Percentiles rank a stretch among this genome's conserved stretches.
Conservation (phyloP, 2,888 invertebrate species). For the Eilema depressum region DNA sequence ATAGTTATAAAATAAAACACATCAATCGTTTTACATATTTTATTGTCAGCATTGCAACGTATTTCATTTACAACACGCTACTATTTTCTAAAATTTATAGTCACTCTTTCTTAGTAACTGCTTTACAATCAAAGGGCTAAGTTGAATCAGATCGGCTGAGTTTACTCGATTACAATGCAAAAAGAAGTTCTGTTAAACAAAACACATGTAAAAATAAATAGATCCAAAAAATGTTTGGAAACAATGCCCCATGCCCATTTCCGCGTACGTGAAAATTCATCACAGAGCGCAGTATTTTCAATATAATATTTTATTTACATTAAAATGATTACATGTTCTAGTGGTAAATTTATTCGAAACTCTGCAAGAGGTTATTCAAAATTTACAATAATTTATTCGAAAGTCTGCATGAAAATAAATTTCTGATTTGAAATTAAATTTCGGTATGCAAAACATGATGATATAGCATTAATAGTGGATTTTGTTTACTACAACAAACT, state of each 20-base stretch:
- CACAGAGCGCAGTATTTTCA: not conserved
- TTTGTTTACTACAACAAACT: not conserved
- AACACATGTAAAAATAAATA: not conserved
- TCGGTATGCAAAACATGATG: not conserved
- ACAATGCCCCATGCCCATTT: not conserved
- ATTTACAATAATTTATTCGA: not conserved
- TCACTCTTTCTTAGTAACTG: not conserved
- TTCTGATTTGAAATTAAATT: no score
- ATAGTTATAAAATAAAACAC: slow-evolving; percentile 22
- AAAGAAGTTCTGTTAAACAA: not conserved
- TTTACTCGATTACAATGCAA: slow-evolving; percentile 1
- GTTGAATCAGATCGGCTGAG: not conserved
- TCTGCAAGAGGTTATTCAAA: not conserved
- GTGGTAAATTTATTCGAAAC: not conserved
- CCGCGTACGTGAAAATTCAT: not conserved
- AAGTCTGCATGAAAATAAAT: no score
- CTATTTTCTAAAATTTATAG: not conserved
- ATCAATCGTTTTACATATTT: slow-evolving; percentile 50
- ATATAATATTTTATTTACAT: not conserved
- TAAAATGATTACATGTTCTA: not conserved
- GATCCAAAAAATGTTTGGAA: not conserved
- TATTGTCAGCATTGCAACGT: slow-evolving; percentile 58
- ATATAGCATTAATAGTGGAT: not conserved
- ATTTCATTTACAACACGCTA: slow-evolving; percentile 10
- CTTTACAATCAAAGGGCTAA: not conserved